Conservation (phyloP, 2,113 vertebrate species). For the Sturnus vulgaris region DNA sequence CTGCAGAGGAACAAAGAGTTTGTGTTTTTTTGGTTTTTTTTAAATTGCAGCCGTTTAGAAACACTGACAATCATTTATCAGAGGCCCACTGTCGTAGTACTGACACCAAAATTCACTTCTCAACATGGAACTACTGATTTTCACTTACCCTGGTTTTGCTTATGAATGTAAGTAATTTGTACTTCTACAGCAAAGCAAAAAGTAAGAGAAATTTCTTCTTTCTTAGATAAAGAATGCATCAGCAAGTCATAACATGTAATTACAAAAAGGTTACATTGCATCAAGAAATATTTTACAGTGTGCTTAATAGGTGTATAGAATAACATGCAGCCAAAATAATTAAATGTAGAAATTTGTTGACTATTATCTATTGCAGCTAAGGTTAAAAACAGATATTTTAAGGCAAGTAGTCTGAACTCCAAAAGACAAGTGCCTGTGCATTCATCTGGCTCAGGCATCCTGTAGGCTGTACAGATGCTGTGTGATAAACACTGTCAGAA, state of each 20-base stretch:
- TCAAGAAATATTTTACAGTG: background rate
- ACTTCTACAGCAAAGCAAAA: background rate
- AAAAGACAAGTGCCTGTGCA: background rate
- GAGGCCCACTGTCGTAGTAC: background rate
- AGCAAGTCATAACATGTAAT: background rate
- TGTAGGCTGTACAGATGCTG: background rate
- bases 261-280: background rate
- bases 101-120: background rate
- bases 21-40: background rate
- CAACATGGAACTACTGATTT: background rate
- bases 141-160: background rate
- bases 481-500: background rate
- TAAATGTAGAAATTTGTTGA: background rate
- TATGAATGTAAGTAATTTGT: background rate
- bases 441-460: background rate
- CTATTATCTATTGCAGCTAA: background rate
- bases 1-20: background rate
- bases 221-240: background rate
- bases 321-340: background rate
- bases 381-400: background rate
- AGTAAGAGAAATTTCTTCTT: background rate
- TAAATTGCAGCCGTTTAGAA: background rate
- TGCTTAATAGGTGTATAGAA: background rate
- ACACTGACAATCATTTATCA: background rate
- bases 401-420: background rate